These are phyloP conservation scores for Zosterops lateralis DNA, from an alignment of 2,113 vertebrate genomes.

Conservation along the genomic window DNA sequence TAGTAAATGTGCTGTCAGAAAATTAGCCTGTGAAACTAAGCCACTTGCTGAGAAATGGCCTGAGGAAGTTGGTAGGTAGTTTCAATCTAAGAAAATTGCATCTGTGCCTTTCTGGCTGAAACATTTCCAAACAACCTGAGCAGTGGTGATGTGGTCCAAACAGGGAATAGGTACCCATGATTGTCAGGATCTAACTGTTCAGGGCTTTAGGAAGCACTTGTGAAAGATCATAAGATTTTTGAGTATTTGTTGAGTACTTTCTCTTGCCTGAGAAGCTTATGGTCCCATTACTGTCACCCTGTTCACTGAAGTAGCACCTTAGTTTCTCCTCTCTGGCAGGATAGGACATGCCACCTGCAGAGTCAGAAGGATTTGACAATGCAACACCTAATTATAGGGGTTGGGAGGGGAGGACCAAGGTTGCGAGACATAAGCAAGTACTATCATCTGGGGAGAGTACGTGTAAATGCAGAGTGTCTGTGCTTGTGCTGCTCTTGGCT, in stretches of 20 bases:
- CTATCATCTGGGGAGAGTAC: background rate
- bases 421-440: rapidly evolving
- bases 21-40: background rate
- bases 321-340: background rate
- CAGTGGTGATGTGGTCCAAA: background rate
- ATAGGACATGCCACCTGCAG: background rate
- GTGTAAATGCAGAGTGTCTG: background rate
- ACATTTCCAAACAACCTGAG: background rate
- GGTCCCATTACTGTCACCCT: background rate
- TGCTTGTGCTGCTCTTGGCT: background rate
- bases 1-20: background rate
- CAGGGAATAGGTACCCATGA: background rate
- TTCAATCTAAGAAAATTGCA: background rate
- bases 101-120: background rate
- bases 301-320: background rate
- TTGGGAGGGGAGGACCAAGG: background rate
- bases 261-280: background rate
- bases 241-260: background rate
- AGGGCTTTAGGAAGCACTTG: background rate
- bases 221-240: background rate
- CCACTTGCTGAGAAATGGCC: background rate
- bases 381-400: background rate
- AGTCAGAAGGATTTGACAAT: background rate
- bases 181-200: background rate
- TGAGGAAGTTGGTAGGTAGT: background rate